Evolutionary conservation across 2,113 vertebrate species (phyloP), one percentile per base, ranked within the genome.

Genomic region (Oceanodroma tethys): DNA sequence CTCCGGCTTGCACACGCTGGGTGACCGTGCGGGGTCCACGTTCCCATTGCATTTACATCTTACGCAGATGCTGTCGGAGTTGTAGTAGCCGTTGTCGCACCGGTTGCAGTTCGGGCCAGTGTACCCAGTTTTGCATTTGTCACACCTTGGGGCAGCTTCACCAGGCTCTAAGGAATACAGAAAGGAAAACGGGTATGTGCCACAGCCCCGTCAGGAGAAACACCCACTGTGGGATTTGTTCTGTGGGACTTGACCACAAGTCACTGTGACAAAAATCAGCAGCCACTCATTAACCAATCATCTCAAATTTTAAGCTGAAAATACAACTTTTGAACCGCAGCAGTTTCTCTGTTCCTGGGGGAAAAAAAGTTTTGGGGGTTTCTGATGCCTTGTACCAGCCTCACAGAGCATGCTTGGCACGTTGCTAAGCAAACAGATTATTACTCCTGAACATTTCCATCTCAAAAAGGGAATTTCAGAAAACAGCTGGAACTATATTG

Each of bases 1-100:
- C 40, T 99, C 98, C 0, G 99, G 98, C 86, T 98, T 95, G 94
- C 99, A 99, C 65, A 99, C 85, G 80, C 98, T 76, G 14, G 98
- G 95, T 1, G 97, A 98, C 36, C 79, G 98, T 9, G 8, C 83
- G 1, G 97, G 98, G 91, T 99, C 98, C 43, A 98, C 98, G 1
- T 99, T 99, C 26, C 99, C 99, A 0, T 98, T 98, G 97, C 99
- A 99, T 8, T 98, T 88, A 27, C 99, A 99, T 4, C 92, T 97
- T 16, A 98, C 85, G 9, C 99, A 99, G 74, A 98, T 96, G 81
- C 98, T 98, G 68, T 99, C 98, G 0, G 97, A 97, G 97, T 98
- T 99, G 98, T 98, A 99, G 98, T 98, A 99, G 86, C 99, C 99
- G 1, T 97, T 89, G 60, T 91, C 97, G 87, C 99, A 99, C 32